Evolutionary conservation across 2,888 invertebrate species (phyloP), one percentile per base, ranked within the genome.

Genomic region (Agrochola lota): DNA sequence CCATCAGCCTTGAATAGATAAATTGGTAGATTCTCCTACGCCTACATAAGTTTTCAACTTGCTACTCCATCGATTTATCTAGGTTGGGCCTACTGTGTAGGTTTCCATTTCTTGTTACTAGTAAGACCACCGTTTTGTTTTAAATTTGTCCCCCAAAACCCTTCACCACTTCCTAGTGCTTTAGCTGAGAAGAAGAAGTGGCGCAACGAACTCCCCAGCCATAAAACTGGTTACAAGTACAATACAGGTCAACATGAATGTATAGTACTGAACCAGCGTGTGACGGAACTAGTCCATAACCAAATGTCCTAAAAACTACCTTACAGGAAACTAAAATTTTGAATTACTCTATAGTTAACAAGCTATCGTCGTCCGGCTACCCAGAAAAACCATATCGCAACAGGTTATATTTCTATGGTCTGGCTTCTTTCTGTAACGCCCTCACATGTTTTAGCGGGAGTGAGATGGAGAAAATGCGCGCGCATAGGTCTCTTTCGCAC

Each of bases 321-420:
- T 26, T 17, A 66, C 35, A 60, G 6, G 5, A 40, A 71, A 71
- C 15, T 46, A 23, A 46, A 46, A 20, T 7, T 46, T 66, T 20
- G 1, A 46, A 70, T 43, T 30, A 49, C 7, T 64, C 30, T 55
- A 73, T 23, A 7, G 30, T 71, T 43, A 57, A 74, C 46, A 46
- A n/a, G 23, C 20, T 57, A 30, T 30, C 30, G 35, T 35, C 23
- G 26, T 35, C 46, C 26, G 23, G 49, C 20, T 80, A 26, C 23
- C 26, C 43, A 35, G 46, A 55, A 67, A 55, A 79, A 30, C 2
- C 11, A 60, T 74, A 46, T 55, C 17, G 67, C 81, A 74, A 79
- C 74, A 67, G 60, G 46, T 67, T 55, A 67, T 15, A 67, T 26
- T 63, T 68, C 35, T 40, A 49, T 30, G 7, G 17, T 49, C 17